Evolutionary conservation across 1,140 invertebrate genomes (phyloP).

Genomic region (Penaeus vannamei): DNA sequence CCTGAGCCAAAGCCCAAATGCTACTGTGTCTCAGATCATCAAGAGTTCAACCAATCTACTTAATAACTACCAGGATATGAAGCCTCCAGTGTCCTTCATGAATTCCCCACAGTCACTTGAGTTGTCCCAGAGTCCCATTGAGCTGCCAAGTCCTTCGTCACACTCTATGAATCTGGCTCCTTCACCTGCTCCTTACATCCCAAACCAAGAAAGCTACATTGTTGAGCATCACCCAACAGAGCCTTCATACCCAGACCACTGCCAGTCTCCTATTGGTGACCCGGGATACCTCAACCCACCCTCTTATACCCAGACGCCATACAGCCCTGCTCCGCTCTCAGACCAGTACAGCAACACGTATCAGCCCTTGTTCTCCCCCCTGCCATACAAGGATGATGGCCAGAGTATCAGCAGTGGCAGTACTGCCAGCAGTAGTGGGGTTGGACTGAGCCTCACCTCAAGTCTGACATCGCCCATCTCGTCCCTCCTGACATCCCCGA

Average conservation of each 20-base stretch:
- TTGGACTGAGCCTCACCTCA: conserved; percentile 56
- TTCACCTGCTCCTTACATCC: conserved; percentile 54
- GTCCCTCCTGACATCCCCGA: conserved; percentile 55
- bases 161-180: conserved; percentile 55
- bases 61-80: conserved; percentile 59
- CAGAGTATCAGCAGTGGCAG: conserved; percentile 54
- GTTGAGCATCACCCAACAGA: conserved; percentile 52
- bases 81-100: conserved; percentile 54
- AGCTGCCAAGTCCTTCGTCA: conserved; percentile 56
- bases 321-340: conserved; percentile 54
- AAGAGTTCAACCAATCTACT: conserved; percentile 46
- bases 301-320: conserved; percentile 48
- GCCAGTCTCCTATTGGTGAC: conserved; percentile 56
- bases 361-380: conserved; percentile 51
- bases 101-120: conserved; percentile 61
- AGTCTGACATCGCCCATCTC: conserved; percentile 54
- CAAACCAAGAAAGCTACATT: conserved; percentile 58
- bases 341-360: conserved; percentile 54
- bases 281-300: conserved; percentile 51
- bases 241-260: conserved; percentile 49
- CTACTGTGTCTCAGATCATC: conserved; percentile 56
- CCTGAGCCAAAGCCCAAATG: conserved; percentile 59
- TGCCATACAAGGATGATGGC: conserved; percentile 56
- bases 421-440: conserved; percentile 55
- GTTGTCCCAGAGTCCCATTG: conserved; percentile 57